phyloP scores from a whole-genome alignment of 2,113 vertebrate genomes.

The Sinosuthora webbiana region DNA sequence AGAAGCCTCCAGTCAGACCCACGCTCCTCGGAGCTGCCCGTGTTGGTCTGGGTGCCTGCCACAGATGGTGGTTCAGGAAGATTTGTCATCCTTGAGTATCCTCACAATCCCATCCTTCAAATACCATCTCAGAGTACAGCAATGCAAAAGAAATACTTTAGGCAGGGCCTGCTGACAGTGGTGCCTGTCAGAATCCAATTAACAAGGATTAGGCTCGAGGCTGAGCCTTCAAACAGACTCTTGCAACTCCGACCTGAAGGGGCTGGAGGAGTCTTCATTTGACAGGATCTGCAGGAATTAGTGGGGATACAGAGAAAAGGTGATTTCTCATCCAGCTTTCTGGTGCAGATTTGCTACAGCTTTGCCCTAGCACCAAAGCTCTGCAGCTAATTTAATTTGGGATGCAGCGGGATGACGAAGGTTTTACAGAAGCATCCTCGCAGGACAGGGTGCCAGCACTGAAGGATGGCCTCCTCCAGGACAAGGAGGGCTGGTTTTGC shows the following conservation, averaged over 20 bases:
- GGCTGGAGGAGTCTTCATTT: slow-evolving; percentile 7
- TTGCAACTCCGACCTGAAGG: not conserved
- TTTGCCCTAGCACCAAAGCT: not conserved
- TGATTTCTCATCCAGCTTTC: slow-evolving; percentile 40
- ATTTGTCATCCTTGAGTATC: not conserved
- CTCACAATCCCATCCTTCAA: not conserved
- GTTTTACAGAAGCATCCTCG: not conserved
- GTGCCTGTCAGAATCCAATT: slow-evolving; percentile 11
- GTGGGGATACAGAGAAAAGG: slow-evolving; percentile 8
- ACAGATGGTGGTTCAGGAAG: not conserved
- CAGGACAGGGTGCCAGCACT: not conserved
- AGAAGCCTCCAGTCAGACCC: not conserved
- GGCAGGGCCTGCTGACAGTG: not conserved
- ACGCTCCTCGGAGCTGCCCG: rapidly evolving
- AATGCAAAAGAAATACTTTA: not conserved
- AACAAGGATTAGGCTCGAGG: not conserved
- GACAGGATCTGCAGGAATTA: slow-evolving; percentile 48
- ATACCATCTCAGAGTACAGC: not conserved
- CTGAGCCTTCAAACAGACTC: slow-evolving; percentile 17
- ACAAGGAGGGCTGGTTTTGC: not conserved
- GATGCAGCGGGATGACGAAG: not conserved
- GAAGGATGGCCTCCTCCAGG: not conserved
- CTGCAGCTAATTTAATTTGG: not conserved
- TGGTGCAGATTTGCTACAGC: not conserved
- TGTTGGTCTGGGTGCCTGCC: not conserved